Conservation (phyloP, 2,113 vertebrate species). For the Urocolius indicus region DNA sequence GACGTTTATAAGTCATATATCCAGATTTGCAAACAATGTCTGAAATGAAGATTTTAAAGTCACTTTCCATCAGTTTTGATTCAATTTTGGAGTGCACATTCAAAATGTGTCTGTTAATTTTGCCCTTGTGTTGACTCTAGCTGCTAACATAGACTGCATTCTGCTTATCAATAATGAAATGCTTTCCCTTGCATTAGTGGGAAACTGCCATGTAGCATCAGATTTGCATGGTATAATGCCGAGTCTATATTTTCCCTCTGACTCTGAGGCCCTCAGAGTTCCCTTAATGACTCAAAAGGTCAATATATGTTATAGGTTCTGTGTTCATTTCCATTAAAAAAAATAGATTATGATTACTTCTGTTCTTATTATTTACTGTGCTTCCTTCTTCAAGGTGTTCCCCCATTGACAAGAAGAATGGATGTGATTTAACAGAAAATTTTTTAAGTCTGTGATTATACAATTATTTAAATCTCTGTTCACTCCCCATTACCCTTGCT, state of each 20-base stretch:
- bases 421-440: neutral
- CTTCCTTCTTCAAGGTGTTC: neutral
- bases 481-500: neutral
- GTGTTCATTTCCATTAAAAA: neutral
- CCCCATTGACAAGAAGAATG: neutral
- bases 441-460: neutral
- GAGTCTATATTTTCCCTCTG: neutral
- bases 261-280: neutral
- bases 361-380: neutral
- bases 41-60: neutral
- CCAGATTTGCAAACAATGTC: neutral
- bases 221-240: neutral
- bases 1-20: neutral
- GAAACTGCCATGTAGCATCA: neutral
- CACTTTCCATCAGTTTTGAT: neutral
- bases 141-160: neutral
- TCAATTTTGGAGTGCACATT: neutral
- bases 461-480: neutral
- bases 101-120: neutral
- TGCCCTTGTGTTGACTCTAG: neutral
- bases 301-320: neutral
- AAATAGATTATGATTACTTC: neutral
- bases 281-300: neutral
- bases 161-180: slow-evolving; percentile 1
- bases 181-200: neutral